Evolutionary conservation across 2,797 vertebrate genomes (phyloP).

Genomic region (Rhincodon typus): DNA sequence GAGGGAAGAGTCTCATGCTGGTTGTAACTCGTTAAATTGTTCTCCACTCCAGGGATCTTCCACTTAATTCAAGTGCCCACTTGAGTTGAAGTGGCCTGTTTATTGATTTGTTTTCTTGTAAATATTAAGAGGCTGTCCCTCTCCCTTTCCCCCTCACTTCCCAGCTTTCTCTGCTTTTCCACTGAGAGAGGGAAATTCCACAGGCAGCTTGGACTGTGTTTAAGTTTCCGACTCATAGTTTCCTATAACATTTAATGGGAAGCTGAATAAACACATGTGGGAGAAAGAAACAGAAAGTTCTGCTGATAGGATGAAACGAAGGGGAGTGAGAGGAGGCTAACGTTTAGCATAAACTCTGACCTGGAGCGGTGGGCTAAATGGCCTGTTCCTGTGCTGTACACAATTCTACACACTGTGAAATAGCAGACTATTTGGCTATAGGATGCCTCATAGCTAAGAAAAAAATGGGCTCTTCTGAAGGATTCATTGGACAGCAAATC

Average conservation of each 20-base stretch:
- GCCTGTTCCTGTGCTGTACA: background rate
- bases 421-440: background rate
- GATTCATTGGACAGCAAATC: background rate
- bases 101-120: conserved; percentile 35
- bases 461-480: background rate
- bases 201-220: background rate
- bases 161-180: background rate
- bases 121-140: background rate
- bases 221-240: background rate
- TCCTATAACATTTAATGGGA: background rate
- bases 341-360: background rate
- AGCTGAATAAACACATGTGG: background rate
- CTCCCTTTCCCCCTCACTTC: background rate
- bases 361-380: background rate
- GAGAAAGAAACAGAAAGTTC: background rate
- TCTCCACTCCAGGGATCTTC: conserved; percentile 28
- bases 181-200: background rate
- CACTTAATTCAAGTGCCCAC: conserved; percentile 29
- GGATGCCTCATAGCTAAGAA: background rate
- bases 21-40: conserved; percentile 26
- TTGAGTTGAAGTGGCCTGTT: conserved; percentile 20
- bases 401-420: background rate
- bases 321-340: background rate
- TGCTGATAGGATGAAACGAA: background rate
- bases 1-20: background rate